Base-by-base conservation (phyloP, 2,113 vertebrate genomes). In the Ageneiosus marmoratus region DNA sequence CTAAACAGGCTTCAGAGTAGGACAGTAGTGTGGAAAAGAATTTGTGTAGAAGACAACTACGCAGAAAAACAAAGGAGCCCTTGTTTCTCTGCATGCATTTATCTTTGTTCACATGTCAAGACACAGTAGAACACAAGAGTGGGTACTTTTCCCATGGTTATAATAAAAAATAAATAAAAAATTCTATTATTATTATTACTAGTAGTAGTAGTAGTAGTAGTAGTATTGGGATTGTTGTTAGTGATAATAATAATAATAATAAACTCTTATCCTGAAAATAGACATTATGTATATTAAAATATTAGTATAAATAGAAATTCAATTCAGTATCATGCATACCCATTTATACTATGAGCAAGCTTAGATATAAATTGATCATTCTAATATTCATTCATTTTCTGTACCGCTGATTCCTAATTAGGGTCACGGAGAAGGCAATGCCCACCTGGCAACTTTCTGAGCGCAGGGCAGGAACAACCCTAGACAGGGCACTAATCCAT, bases 231-330 rank as follows among this genome's bases (percentile, higher is more conserved):
- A n/a, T n/a, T n/a, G n/a, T n/a, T n/a, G n/a, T n/a, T n/a, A n/a
- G n/a, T n/a, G n/a, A 32, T 55, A 53, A 56, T 37, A 77, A 44
- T 77, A 77, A 60, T 46, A 77, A 44, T 37, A 56, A 55, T 67
- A 5, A n/a, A n/a, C n/a, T n/a, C 60, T 63, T 16, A 32, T 32
- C 7, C 15, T 67, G 37, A 22, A 67, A 65, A 34, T 34, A 2
- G 4, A 27, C 34, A 67, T 67, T 67, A 37, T 67, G 20, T 8
- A 67, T 37, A 67, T 69, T 41, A 6, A 46, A 73, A 73, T 16
- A 27, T 15, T 27, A 27, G 2, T 7, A 72, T 24, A 9, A 41
- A 22, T 41, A 70, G 37, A 24, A 44, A 44, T 44, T 41, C 6
- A 37, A 37, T 67, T 70, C 1, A 5, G 0, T 24, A 41, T 24